A percentile compares a stretch with the other conserved stretches of the same genome.
Conservation (phyloP, 2,888 invertebrate species). For the Gisinianus flammeolus region DNA sequence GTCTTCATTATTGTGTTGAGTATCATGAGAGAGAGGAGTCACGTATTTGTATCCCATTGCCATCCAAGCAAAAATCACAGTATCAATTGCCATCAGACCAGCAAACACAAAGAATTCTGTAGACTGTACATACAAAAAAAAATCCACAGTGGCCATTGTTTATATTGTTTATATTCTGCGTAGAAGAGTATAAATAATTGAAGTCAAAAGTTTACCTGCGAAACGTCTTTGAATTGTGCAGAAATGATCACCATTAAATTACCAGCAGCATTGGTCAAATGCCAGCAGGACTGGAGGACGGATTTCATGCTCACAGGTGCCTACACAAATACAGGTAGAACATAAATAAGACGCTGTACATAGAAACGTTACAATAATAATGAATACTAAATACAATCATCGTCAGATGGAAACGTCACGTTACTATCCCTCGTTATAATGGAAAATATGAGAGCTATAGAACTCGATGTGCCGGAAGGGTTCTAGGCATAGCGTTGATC, state of each 20-base stretch:
- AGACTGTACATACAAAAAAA: slow-evolving; percentile 68
- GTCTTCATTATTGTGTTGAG: background rate
- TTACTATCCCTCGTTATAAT: too few species aligned
- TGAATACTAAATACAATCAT: background rate
- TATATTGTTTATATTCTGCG: too few species aligned
- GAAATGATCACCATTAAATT: slow-evolving; percentile 83
- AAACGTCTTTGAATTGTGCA: slow-evolving; percentile 70
- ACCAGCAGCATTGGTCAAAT: slow-evolving; percentile 79
- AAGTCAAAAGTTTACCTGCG: slow-evolving; percentile 44
- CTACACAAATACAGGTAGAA: slow-evolving; percentile 62
- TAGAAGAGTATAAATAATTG: background rate
- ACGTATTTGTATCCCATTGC: slow-evolving; percentile 80
- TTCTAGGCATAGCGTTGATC: too few species aligned
- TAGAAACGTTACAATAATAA: slow-evolving; percentile 42
- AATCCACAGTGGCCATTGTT: too few species aligned
- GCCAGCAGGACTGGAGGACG: slow-evolving; percentile 83
- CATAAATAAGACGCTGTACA: too few species aligned
- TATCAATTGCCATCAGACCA: slow-evolving; percentile 81
- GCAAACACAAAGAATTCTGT: slow-evolving; percentile 87
- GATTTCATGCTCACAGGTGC: slow-evolving; percentile 84
- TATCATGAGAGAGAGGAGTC: background rate
- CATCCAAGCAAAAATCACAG: slow-evolving; percentile 80
- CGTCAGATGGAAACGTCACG: background rate
- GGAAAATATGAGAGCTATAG: too few species aligned
- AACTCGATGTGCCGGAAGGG: too few species aligned